A percentile compares a stretch with the other conserved stretches of the same genome.
Conservation (phyloP, 2,113 vertebrate species). For the Pachyramphus minor region DNA sequence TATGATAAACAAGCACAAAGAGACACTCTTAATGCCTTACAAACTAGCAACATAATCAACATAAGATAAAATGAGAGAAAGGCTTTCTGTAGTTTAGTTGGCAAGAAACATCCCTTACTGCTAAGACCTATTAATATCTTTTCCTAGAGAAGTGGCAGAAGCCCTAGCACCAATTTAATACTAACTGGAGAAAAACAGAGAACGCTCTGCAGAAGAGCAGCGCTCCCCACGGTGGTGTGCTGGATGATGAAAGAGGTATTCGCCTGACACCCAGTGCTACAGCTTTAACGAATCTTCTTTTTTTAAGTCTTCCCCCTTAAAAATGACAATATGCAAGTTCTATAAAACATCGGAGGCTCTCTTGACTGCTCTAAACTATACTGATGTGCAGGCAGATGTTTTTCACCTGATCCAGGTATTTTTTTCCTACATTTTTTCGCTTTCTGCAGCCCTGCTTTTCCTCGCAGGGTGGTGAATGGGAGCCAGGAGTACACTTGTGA, state of each 20-base stretch:
- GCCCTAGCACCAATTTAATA: conserved; percentile 43
- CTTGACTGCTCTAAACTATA: not conserved
- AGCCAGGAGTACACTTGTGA: conserved; percentile 64
- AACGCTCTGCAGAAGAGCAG: not conserved
- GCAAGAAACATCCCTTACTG: not conserved
- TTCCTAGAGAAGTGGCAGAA: conserved; percentile 14
- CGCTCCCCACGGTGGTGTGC: not conserved
- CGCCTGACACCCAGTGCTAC: not conserved
- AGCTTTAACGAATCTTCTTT: conserved; percentile 58
- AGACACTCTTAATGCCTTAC: not conserved
- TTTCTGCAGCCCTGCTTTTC: conserved; percentile 17
- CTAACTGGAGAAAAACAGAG: not conserved
- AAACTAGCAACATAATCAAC: not conserved
- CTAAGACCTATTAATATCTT: conserved; percentile 32
- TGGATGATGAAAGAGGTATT: conserved; percentile 32
- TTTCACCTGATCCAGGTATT: conserved; percentile 10
- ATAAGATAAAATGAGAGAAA: not conserved
- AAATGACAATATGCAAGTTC: conserved; percentile 36
- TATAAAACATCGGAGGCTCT: conserved; percentile 25
- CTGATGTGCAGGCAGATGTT: conserved; percentile 37
- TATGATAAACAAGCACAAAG: not conserved
- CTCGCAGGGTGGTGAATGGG: conserved; percentile 32
- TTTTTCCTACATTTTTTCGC: not conserved
- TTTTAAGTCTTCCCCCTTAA: conserved; percentile 17
- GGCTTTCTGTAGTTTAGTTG: not conserved